Percentiles rank a stretch among this genome's conserved stretches.
Evolutionary conservation across 2,797 vertebrate genomes (phyloP).

Genomic region (Micropoecilia bifurca): DNA sequence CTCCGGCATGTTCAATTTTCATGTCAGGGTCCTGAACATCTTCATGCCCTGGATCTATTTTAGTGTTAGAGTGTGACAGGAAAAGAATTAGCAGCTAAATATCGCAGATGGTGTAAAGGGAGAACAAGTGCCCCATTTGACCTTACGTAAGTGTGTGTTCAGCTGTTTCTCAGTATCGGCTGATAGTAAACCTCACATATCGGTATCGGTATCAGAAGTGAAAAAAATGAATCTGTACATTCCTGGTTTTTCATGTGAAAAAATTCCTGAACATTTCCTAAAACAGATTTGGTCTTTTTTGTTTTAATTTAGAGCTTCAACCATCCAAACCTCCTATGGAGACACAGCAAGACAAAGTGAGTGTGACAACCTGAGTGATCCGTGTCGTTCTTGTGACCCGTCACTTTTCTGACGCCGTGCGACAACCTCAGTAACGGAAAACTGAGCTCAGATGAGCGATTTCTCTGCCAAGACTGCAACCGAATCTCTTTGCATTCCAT

Average conservation of each 20-base stretch:
- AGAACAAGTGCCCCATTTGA: neutral
- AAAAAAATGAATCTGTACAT: neutral
- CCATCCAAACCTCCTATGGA: neutral
- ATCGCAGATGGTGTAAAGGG: neutral
- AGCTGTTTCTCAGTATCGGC: too few species aligned
- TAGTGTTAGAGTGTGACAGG: neutral
- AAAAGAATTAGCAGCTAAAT: neutral
- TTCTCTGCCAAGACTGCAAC: neutral
- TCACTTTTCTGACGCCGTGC: neutral
- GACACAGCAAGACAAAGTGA: neutral
- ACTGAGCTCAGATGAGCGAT: neutral
- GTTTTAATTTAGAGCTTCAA: neutral
- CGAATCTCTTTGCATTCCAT: neutral
- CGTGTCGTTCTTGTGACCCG: neutral
- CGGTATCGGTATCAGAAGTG: too few species aligned
- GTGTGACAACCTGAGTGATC: neutral
- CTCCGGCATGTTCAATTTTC: neutral
- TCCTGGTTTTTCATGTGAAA: neutral
- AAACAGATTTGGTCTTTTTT: neutral
- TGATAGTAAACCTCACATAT: too few species aligned
- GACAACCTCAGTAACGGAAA: neutral
- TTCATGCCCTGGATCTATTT: neutral
- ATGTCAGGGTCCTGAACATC: neutral
- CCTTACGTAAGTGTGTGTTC: too few species aligned
- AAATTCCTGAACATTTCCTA: neutral